A percentile compares a stretch with the other conserved stretches of the same genome.
Evolutionary conservation across 2,113 vertebrate species (phyloP).

Genomic region (Thamnophis sirtalis): DNA sequence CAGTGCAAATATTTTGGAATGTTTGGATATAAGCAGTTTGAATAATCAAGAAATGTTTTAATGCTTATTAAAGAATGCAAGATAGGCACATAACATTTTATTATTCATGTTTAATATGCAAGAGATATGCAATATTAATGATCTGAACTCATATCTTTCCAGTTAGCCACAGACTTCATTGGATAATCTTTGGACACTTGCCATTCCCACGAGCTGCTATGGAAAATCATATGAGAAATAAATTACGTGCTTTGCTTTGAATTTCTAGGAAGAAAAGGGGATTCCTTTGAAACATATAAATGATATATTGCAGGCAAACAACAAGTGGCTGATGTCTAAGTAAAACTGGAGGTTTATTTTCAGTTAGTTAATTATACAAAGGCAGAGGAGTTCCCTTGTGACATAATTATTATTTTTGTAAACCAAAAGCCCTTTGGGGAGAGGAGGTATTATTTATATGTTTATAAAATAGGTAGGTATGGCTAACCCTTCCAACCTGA

Average conservation of each 20-base stretch:
- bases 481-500: background rate
- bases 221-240: background rate
- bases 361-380: background rate
- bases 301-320: background rate
- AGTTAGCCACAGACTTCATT: background rate
- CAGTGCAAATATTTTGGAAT: background rate
- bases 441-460: background rate
- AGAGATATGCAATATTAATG: background rate
- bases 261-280: background rate
- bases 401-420: slow-evolving; percentile 12
- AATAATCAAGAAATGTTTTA: background rate
- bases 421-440: background rate
- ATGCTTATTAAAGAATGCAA: background rate
- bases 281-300: background rate
- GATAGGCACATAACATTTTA: background rate
- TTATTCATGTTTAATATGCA: background rate
- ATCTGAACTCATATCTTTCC: background rate
- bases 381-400: background rate
- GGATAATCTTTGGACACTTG: background rate
- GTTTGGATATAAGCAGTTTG: too few species aligned
- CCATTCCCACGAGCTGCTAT: background rate
- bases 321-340: background rate
- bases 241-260: background rate
- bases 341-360: slow-evolving; percentile 1
- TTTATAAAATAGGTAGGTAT: background rate